Conservation (phyloP, 2,113 vertebrate genomes). For the Condylura cristata region DNA sequence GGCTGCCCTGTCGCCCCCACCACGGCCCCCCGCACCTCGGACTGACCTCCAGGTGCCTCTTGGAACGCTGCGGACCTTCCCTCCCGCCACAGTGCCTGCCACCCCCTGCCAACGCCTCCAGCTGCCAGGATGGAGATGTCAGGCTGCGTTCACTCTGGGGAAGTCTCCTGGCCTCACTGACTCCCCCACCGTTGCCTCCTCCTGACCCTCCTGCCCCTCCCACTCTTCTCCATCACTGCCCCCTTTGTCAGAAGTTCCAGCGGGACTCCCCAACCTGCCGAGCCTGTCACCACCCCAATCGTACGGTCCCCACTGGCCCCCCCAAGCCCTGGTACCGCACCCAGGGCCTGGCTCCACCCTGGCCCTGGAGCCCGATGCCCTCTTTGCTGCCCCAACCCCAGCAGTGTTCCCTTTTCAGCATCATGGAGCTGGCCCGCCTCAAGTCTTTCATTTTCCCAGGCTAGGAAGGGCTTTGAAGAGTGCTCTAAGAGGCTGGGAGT, state of each 20-base stretch:
- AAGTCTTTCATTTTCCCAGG: slow-evolving; percentile 88
- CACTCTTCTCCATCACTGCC: slow-evolving; percentile 77
- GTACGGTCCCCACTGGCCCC: slow-evolving; percentile 52
- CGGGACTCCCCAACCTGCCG: slow-evolving; percentile 64
- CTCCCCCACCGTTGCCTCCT: slow-evolving; percentile 77
- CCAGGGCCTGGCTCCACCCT: not conserved
- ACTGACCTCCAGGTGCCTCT: slow-evolving; percentile 49
- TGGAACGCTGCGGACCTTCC: slow-evolving; percentile 62
- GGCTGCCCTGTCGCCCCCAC: slow-evolving; percentile 73
- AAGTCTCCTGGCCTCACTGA: slow-evolving; percentile 88
- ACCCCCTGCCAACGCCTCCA: slow-evolving; percentile 73
- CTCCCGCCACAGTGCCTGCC: slow-evolving; percentile 36
- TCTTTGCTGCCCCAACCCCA: slow-evolving; percentile 81
- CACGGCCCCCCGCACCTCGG: slow-evolving; percentile 35
- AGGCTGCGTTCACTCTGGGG: slow-evolving; percentile 89
- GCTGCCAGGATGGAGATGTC: slow-evolving; percentile 56
- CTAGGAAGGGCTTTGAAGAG: slow-evolving; percentile 65
- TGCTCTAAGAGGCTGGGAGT: slow-evolving; percentile 28
- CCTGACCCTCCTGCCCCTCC: slow-evolving; percentile 21
- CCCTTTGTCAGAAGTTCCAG: slow-evolving; percentile 81
- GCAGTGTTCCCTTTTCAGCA: slow-evolving; percentile 82
- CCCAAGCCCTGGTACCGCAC: slow-evolving; percentile 24
- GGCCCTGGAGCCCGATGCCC: not conserved
- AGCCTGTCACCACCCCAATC: slow-evolving; percentile 86
- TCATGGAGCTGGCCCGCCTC: slow-evolving; percentile 84